A percentile compares a stretch with the other conserved stretches of the same genome.
These are phyloP conservation scores for Halcyon malimbica DNA, from an alignment of 2,113 vertebrate genomes.

Conservation along the genomic window DNA sequence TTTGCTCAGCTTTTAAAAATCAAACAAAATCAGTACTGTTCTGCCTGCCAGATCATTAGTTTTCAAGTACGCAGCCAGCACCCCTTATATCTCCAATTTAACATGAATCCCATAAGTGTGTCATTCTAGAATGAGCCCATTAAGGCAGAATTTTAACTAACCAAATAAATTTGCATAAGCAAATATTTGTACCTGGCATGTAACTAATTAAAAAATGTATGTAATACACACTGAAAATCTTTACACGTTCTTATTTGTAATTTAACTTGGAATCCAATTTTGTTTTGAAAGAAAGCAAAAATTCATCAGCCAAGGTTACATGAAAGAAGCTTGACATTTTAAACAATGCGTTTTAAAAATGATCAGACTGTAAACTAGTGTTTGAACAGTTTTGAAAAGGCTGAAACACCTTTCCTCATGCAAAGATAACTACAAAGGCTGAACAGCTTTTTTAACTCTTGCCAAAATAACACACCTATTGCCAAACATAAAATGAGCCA, in stretches of 20 bases:
- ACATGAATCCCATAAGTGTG: not conserved
- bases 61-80: not conserved
- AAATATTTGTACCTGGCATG: not conserved
- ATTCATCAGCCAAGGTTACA: not conserved
- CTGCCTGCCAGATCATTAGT: not conserved
- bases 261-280: not conserved
- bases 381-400: not conserved
- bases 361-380: not conserved
- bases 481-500: not conserved
- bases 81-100: conserved; percentile 2
- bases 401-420: not conserved
- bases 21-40: conserved; percentile 29
- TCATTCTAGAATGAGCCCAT: not conserved
- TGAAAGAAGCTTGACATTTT: not conserved
- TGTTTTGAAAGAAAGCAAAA: not conserved
- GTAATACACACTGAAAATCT: not conserved
- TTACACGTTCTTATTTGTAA: not conserved
- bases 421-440: not conserved
- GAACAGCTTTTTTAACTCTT: not conserved
- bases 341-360: not conserved
- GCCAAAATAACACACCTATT: not conserved
- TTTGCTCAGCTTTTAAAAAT: conserved; percentile 50
- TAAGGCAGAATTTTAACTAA: conserved; percentile 12
- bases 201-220: not conserved
- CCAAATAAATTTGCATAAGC: not conserved